A percentile compares a stretch with the other conserved stretches of the same genome.
phyloP scores from a whole-genome alignment of 2,888 invertebrate species.

The Xanthorhoe designata region DNA sequence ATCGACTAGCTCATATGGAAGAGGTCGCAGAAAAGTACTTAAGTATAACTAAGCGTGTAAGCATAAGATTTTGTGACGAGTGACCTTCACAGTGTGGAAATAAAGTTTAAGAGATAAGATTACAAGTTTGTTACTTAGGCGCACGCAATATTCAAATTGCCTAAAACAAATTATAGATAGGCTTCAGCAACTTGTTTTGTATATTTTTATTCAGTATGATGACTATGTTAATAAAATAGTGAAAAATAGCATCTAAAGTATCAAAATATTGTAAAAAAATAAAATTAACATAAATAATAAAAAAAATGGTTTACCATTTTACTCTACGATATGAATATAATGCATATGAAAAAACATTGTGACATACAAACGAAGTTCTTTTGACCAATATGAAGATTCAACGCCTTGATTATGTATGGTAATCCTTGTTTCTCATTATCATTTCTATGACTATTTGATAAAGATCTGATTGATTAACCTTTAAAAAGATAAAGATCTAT shows the following conservation, averaged over 20 bases:
- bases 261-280: too few species aligned
- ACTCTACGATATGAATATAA: background rate
- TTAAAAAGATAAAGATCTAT: slow-evolving; percentile 10
- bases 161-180: background rate
- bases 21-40: background rate
- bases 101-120: slow-evolving; percentile 20
- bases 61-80: background rate
- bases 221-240: background rate
- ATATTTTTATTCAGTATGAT: background rate
- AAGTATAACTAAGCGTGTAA: background rate
- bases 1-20: too few species aligned
- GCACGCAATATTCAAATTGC: slow-evolving; percentile 7
- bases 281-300: too few species aligned
- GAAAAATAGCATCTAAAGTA: too few species aligned
- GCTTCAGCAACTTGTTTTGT: background rate
- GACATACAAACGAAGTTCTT: background rate
- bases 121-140: slow-evolving; percentile 8
- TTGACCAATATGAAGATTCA: background rate
- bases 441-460: background rate
- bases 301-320: too few species aligned
- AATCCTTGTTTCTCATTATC: slow-evolving; percentile 8
- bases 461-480: slow-evolving; percentile 12
- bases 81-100: slow-evolving; percentile 12
- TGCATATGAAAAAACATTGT: background rate
- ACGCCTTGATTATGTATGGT: slow-evolving; percentile 7